Base-by-base conservation (phyloP, 2,797 vertebrate species). In the Ataeniobius toweri region DNA sequence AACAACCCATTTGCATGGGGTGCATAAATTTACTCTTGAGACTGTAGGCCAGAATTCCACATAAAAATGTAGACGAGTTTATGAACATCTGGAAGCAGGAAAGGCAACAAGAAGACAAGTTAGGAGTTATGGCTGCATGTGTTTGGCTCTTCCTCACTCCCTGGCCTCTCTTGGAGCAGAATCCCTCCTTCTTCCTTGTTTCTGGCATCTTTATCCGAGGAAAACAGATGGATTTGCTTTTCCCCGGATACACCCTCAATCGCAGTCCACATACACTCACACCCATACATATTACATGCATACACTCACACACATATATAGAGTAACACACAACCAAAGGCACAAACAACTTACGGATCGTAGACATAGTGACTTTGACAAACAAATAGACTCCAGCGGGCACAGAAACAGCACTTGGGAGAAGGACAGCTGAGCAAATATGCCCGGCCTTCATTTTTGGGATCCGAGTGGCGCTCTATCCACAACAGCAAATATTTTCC, bases 401-500 rank as follows among this genome's bases (percentile, higher is more conserved):
- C 90, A 79, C 87, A 88, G 88, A 86, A 87, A 86, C 87, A 72
- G 80, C 74, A 79, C 89, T 87, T 88, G 84, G 89, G 88, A 93
- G 85, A 89, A 67, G 69, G 93, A 88, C 93, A 95, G 94, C 94
- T 93, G 91, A 41, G 86, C 89, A 94, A 95, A 95, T 88, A 94
- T 68, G 83, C 89, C 88, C 70, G 86, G 88, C 90, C 89, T 84
- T 91, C 91, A 87, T 93, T 93, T 91, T 89, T 87, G 85, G 89
- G 91, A 88, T 93, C 86, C 77, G 86, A 91, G 87, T 80, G 83
- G 80, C 59, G 80, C 88, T 91, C 89, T 91, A 91, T 88, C 91
- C 89, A 93, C 92, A 89, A 93, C 89, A 88, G 89, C 90, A 94
- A 94, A 95, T 92, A 94, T 94, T 95, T 93, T 87, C 89, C 92